These are phyloP conservation scores for Microchirus variegatus DNA, from an alignment of 2,797 vertebrate genomes.

Conservation along the genomic window DNA sequence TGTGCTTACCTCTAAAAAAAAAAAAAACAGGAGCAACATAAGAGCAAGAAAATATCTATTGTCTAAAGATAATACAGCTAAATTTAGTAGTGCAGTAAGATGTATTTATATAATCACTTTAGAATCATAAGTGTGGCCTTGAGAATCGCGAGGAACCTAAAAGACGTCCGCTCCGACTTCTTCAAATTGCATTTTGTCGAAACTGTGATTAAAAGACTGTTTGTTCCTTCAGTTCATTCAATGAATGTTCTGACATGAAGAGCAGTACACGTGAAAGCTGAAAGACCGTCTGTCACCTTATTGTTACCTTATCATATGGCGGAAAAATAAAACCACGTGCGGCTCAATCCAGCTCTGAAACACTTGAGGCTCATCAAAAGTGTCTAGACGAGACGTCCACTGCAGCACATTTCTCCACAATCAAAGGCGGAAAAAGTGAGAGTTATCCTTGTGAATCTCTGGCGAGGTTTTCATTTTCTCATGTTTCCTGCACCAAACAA, in stretches of 20 bases:
- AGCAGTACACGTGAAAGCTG: slow-evolving; percentile 23
- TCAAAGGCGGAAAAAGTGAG: slow-evolving; percentile 69
- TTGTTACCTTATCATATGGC: slow-evolving; percentile 55
- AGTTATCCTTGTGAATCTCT: slow-evolving; percentile 75
- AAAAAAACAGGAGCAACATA: too few relatives aligned
- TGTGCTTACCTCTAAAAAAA: too few relatives aligned
- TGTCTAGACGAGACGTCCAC: slow-evolving; percentile 56
- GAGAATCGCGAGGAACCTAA: too few relatives aligned
- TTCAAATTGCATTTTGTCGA: not conserved
- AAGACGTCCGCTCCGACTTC: too few relatives aligned
- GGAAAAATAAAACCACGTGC: slow-evolving; percentile 40
- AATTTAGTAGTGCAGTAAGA: too few relatives aligned
- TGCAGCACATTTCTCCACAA: slow-evolving; percentile 70
- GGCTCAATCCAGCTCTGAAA: slow-evolving; percentile 49
- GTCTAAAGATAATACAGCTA: too few relatives aligned
- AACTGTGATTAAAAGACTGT: slow-evolving; percentile 8
- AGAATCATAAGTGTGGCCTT: too few relatives aligned
- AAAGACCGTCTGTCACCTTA: slow-evolving; percentile 64
- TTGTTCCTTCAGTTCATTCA: not conserved
- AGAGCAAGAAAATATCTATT: too few relatives aligned
- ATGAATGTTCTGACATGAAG: slow-evolving; percentile 32
- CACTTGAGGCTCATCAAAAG: slow-evolving; percentile 60
- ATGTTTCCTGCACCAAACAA: slow-evolving; percentile 67
- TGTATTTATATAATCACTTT: too few relatives aligned
- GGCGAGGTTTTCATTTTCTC: slow-evolving; percentile 39